These are phyloP conservation scores for Litoditis marina DNA, from an alignment of 2,888 invertebrate species.

Conservation along the genomic window DNA sequence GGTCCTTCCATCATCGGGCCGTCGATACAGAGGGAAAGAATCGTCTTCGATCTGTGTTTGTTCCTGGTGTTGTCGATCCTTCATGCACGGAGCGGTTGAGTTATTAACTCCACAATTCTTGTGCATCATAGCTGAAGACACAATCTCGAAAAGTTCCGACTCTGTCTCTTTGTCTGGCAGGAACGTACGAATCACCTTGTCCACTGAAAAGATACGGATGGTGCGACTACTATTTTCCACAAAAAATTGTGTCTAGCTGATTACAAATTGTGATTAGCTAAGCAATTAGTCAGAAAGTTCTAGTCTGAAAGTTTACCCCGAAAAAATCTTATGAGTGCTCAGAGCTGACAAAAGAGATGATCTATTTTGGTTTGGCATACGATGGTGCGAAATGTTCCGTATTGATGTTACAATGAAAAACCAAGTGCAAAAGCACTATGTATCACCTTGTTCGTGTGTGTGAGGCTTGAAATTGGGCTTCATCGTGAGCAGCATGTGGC, in stretches of 20 bases:
- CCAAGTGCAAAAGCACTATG: no score
- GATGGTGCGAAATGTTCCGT: no score
- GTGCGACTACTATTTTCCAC: no score
- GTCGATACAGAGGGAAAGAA: slow-evolving; percentile 61
- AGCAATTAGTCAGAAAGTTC: no score
- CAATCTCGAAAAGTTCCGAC: slow-evolving; percentile 27
- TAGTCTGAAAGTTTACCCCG: no score
- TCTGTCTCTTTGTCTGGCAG: slow-evolving; percentile 37
- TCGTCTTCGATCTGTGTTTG: slow-evolving; percentile 56
- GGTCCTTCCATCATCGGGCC: slow-evolving; percentile 43
- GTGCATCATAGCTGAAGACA: slow-evolving; percentile 47
- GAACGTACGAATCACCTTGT: slow-evolving; percentile 28
- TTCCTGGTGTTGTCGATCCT: slow-evolving; percentile 44
- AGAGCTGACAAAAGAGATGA: no score
- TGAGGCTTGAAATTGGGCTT: slow-evolving; percentile 48
- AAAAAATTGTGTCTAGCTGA: no score
- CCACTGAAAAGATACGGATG: slow-evolving; percentile 18
- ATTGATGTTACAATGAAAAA: no score
- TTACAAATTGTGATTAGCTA: no score
- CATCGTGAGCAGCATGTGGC: slow-evolving; percentile 41
- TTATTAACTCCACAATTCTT: slow-evolving; percentile 49
- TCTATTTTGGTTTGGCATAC: no score
- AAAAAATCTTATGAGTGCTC: no score
- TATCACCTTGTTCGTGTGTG: background rate
- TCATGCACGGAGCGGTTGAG: slow-evolving; percentile 61